Base-by-base conservation (phyloP, 2,888 invertebrate genomes). In the Palloptera scutellata region DNA sequence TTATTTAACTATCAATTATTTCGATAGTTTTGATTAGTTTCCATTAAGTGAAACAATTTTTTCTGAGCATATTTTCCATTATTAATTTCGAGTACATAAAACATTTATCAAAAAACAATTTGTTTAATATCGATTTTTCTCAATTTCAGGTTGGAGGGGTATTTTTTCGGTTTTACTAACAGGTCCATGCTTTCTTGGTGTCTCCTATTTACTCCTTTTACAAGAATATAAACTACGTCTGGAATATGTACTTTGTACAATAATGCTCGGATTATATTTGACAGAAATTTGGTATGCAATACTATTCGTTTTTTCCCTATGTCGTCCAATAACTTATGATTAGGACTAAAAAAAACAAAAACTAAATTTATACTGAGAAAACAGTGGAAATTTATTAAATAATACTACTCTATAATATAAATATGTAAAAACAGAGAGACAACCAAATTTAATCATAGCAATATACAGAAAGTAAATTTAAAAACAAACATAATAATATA, bases 161-260 rank as follows among this genome's bases (percentile, higher is more conserved):
- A 88, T 94, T 70, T 86, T 94, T 72, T 96, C 95, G 58, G 89
- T 96, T 70, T 81, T 93, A 58, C 87, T 97, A 67, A 94, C 93
- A 51, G 87, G 94, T 75, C 96, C 97, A 1, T 92, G 94, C 72
- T 89, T 93, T 42, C 84, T 93, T 63, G 95, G 93, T 54, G 91
- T 94, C 10, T 87, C 94, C 71, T 97, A 96, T 86, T 90, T 96
- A 79, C 87, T 97, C 55, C 86, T 94, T 63, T 93, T 95, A 90
- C 97, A 97, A 86, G 93, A 93, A 54, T 94, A 94, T 83, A 93
- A 94, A 60, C 88, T 97, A 55, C 87, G 93, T 71, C 87, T 96
- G 70, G 97, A 97, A 86, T 91, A 94, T 77, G 94, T 97, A 75
- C 89, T 96, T 79, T 92, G 94, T 83, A 91, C 91, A 54, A 92